Conservation (phyloP, 1,140 invertebrate species). For the Papilio dardanus region DNA sequence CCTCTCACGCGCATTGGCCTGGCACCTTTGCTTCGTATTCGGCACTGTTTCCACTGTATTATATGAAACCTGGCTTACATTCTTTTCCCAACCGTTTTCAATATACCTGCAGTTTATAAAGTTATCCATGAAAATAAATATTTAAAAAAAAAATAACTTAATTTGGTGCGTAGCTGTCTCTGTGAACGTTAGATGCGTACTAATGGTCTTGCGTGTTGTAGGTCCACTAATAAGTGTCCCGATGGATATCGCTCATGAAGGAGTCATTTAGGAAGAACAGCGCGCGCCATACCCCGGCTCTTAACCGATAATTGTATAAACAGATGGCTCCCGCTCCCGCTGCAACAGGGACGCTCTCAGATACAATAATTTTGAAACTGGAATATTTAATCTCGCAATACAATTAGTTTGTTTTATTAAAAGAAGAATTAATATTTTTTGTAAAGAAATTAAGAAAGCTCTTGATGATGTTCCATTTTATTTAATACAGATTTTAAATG, state of each 20-base stretch:
- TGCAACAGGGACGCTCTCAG: slow-evolving; percentile 55
- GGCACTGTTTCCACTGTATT: slow-evolving; percentile 52
- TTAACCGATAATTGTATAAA: slow-evolving; percentile 82
- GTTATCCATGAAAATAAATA: slow-evolving; percentile 53
- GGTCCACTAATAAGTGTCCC: slow-evolving; percentile 65
- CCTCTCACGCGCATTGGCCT: slow-evolving; percentile 88
- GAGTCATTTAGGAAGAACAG: slow-evolving; percentile 81
- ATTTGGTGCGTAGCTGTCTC: slow-evolving; percentile 15
- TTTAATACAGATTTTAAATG: too few species aligned
- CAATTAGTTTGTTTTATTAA: too few species aligned
- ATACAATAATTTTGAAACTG: slow-evolving; percentile 12
- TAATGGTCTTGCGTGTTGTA: slow-evolving; percentile 58
- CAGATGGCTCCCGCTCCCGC: slow-evolving; percentile 74
- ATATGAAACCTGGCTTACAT: slow-evolving; percentile 48
- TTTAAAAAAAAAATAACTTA: not conserved
- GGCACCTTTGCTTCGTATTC: slow-evolving; percentile 83
- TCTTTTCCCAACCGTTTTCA: slow-evolving; percentile 64
- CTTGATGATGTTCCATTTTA: too few species aligned
- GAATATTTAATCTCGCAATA: too few species aligned
- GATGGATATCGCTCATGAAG: slow-evolving; percentile 72
- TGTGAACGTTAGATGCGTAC: slow-evolving; percentile 58
- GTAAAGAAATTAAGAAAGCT: too few species aligned
- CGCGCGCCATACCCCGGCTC: slow-evolving; percentile 73
- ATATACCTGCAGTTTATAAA: slow-evolving; percentile 58
- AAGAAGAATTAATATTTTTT: too few species aligned